Percentiles rank a stretch among this genome's conserved stretches.
phyloP scores from a whole-genome alignment of 1,140 invertebrate species.

The Harlomillsia oculata region DNA sequence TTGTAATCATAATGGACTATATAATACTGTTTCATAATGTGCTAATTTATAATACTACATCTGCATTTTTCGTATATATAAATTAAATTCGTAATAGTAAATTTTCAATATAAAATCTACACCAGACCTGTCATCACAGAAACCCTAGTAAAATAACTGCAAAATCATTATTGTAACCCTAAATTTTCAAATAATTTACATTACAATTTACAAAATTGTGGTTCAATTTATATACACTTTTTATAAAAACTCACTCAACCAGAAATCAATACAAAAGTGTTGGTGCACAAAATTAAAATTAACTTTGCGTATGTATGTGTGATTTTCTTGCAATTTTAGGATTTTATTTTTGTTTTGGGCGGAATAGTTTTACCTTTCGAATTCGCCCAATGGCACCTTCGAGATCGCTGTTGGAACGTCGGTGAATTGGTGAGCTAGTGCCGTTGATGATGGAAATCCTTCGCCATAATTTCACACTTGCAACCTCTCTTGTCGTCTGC shows the following conservation, averaged over 20 bases:
- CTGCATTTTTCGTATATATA: too few species aligned
- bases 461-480: conserved; percentile 74
- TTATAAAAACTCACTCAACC: background rate
- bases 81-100: background rate
- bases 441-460: conserved; percentile 67
- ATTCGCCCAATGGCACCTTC: conserved; percentile 31
- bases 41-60: too few species aligned
- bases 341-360: background rate
- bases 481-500: conserved; percentile 75
- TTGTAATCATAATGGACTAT: too few species aligned
- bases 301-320: too few species aligned
- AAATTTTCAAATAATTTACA: background rate
- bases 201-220: background rate
- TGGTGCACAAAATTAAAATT: too few species aligned
- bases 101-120: background rate
- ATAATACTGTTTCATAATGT: too few species aligned
- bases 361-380: conserved; percentile 24
- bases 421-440: conserved; percentile 33
- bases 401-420: conserved; percentile 24
- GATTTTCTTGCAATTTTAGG: too few species aligned
- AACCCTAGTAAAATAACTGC: too few species aligned
- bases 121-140: too few species aligned
- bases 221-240: background rate
- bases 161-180: too few species aligned
- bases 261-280: background rate